Base-by-base conservation (phyloP, 2,888 invertebrate genomes). In the Sinelater perroti region DNA sequence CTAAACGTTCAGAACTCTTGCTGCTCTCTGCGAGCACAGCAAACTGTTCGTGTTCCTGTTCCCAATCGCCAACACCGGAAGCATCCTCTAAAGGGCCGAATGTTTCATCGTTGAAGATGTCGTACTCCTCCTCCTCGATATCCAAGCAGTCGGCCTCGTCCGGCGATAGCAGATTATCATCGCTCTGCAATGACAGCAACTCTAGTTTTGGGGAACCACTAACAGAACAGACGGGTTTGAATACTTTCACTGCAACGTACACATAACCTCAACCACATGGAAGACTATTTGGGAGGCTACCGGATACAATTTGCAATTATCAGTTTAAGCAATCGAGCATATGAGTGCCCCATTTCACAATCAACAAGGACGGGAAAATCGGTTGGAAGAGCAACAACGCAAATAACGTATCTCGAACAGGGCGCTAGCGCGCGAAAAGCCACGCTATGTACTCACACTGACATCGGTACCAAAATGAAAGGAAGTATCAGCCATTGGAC, bases 31-130 rank as follows among this genome's bases (percentile, higher is more conserved):
- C 81, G 52, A 84, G 79, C 67, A 83, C 83, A 3, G 88, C 86
- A 66, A 87, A 80, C 71, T 87, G 85, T 72, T 89, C 88, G 75
- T 89, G 89, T 63, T 85, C 86, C 66, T 86, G 82, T 71, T 89
- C 89, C 89, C 89, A 89, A 71, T 89, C 89, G 10, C 85, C 86
- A 58, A 79, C 73, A 33, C 61, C 68, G 7, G 69, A 65, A 8
- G 63, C 63, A 67, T 86, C 81, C 72, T 87, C 87, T 64, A 87
- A 88, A 46, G 87, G 87, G 17, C 95, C 95, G 77, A 95, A 95
- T 0, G 95, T 95, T 79, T 95, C 95, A 78, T 95, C 91, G 70
- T 95, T 95, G 63, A 94, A 84, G 1, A 93, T 93, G 81, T 95
- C 94, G 78, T 93, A 94, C 72, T 93, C 93, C 62, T 92, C 93